Percentiles rank a stretch among this genome's conserved stretches.
Conservation (phyloP, 2,113 vertebrate species). For the Melanocharis versteri region DNA sequence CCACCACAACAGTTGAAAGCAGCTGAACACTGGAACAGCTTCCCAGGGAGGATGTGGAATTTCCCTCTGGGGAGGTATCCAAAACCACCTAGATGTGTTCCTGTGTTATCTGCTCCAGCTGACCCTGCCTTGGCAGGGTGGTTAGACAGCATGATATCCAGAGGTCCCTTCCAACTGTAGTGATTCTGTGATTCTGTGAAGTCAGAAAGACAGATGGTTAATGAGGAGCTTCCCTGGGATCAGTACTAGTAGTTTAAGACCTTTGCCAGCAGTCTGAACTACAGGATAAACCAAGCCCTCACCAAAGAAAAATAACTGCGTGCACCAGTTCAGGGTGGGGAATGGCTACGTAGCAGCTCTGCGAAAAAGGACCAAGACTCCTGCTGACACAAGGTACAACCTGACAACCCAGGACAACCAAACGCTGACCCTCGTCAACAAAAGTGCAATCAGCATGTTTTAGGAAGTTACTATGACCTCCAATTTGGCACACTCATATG, state of each 20-base stretch:
- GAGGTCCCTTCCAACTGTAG: not conserved
- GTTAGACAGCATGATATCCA: not conserved
- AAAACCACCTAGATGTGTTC: not conserved
- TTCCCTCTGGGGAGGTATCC: not conserved
- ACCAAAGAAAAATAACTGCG: not conserved
- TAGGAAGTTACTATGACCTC: not conserved
- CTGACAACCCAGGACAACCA: not conserved
- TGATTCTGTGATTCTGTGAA: not conserved
- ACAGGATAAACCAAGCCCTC: not conserved
- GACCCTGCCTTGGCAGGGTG: no score
- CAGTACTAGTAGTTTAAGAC: not conserved
- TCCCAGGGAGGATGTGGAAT: accelerated
- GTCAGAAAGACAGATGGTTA: accelerated
- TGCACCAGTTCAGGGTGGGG: accelerated
- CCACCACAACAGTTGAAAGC: no score
- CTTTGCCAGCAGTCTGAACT: not conserved
- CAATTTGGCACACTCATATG: not conserved
- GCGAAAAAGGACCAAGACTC: not conserved
- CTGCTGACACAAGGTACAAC: not conserved
- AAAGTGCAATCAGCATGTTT: not conserved
- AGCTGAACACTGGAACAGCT: not conserved
- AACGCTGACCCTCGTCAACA: not conserved
- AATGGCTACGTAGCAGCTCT: not conserved
- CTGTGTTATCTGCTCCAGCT: not conserved
- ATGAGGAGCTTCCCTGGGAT: not conserved